Conservation (phyloP, 2,113 vertebrate species). For the Anas platyrhynchos region DNA sequence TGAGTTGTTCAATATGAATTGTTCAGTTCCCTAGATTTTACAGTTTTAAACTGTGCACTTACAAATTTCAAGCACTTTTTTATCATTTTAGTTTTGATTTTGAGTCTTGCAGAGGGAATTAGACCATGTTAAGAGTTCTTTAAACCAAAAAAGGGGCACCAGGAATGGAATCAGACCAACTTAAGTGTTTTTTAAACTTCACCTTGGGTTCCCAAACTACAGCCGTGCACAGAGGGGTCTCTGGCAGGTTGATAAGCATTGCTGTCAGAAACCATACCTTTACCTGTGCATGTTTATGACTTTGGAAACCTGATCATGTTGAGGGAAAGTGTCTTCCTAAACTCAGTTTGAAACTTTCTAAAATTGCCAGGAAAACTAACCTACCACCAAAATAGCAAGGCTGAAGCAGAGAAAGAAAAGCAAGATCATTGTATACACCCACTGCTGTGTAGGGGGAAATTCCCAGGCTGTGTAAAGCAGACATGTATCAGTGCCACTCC, state of each 20-base stretch:
- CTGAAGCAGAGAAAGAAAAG: not conserved
- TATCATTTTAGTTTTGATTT: not conserved
- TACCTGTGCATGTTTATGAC: rapidly evolving
- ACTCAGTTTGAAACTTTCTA: not conserved
- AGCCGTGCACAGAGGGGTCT: rapidly evolving
- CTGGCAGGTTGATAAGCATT: not conserved
- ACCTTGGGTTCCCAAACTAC: not conserved
- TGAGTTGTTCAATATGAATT: not conserved
- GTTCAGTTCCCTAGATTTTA: not conserved
- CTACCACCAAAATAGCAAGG: not conserved
- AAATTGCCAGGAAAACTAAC: not conserved
- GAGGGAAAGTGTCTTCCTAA: not conserved
- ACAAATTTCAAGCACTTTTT: not conserved
- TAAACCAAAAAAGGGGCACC: not conserved
- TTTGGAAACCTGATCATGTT: not conserved
- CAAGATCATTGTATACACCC: not conserved
- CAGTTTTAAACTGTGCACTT: not conserved
- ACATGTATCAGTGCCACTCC: not conserved
- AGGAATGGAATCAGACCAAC: not conserved
- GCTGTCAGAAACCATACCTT: not conserved
- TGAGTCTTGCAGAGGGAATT: not conserved
- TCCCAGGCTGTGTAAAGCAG: not conserved
- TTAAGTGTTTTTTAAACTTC: not conserved
- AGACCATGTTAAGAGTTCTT: not conserved
- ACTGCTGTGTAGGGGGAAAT: rapidly evolving